Conservation (phyloP, 2,888 invertebrate species). For the Noctua janthe region DNA sequence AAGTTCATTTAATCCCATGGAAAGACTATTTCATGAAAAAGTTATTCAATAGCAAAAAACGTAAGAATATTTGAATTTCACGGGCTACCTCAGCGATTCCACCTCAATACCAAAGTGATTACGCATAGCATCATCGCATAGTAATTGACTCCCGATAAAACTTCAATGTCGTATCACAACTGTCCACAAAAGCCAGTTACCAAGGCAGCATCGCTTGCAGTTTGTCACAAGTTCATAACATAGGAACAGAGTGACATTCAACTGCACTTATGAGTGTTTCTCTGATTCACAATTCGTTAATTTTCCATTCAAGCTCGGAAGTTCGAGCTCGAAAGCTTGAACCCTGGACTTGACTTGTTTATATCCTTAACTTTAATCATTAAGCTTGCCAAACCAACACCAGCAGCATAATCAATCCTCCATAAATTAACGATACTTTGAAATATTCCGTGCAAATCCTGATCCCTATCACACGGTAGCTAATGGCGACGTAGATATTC, state of each 20-base stretch:
- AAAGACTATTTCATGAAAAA: too few species aligned
- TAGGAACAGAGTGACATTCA: background rate
- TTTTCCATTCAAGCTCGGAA: background rate
- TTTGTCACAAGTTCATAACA: background rate
- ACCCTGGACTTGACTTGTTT: conserved; percentile 10
- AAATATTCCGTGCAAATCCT: conserved; percentile 24
- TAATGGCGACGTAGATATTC: conserved; percentile 68
- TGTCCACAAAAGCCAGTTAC: background rate
- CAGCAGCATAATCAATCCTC: conserved; percentile 19
- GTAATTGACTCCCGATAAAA: background rate
- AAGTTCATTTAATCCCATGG: too few species aligned
- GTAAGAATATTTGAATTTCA: too few species aligned
- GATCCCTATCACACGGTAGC: conserved; percentile 32
- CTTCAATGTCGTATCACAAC: background rate
- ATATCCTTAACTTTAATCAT: conserved; percentile 3
- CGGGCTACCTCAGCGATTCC: too few species aligned
- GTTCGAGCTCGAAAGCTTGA: background rate
- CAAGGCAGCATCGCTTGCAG: background rate
- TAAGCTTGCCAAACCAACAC: conserved; percentile 15
- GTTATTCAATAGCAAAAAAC: too few species aligned
- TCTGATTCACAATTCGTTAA: background rate
- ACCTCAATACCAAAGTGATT: background rate
- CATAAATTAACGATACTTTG: conserved; percentile 27
- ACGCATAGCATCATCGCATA: background rate
- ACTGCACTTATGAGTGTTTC: background rate